These are phyloP conservation scores for Ictalurus furcatus DNA, from an alignment of 2,113 vertebrate genomes.

Conservation along the genomic window DNA sequence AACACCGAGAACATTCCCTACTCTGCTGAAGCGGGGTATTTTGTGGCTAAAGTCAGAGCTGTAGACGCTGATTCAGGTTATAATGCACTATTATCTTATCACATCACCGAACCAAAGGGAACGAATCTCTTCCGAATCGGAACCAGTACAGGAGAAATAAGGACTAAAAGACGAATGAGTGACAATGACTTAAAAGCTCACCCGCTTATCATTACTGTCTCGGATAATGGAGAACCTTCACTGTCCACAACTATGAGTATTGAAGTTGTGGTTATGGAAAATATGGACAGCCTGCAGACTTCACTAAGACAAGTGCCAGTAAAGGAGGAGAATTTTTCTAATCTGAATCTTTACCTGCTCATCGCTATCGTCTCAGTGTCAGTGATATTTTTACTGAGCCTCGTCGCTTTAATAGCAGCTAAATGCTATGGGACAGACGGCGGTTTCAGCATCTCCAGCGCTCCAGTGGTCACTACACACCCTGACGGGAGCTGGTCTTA, in stretches of 20 bases:
- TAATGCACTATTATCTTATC: too few species aligned
- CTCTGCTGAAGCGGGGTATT: slow-evolving; percentile 54
- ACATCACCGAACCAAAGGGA: too few species aligned
- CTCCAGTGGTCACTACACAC: slow-evolving; percentile 52
- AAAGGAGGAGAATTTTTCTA: slow-evolving; percentile 58
- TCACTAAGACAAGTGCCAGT: slow-evolving; percentile 70
- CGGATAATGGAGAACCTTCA: slow-evolving; percentile 43
- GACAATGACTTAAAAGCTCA: too few species aligned
- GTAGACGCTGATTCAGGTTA: too few species aligned
- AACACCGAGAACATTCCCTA: slow-evolving; percentile 68
- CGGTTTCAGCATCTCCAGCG: slow-evolving; percentile 23
- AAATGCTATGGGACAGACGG: neutral
- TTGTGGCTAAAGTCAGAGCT: too few species aligned
- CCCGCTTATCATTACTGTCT: too few species aligned
- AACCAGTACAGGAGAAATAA: slow-evolving; percentile 11
- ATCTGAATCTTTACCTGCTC: slow-evolving; percentile 74
- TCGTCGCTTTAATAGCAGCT: slow-evolving; percentile 53
- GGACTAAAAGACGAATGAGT: too few species aligned
- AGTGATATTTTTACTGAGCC: slow-evolving; percentile 65
- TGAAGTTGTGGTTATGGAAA: slow-evolving; percentile 42
- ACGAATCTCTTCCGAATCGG: slow-evolving; percentile 39
- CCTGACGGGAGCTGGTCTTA: slow-evolving; percentile 55
- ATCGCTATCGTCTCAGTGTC: slow-evolving; percentile 72
- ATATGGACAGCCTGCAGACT: slow-evolving; percentile 59
- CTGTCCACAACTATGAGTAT: slow-evolving; percentile 62